Conservation (phyloP, 64 coral and sea anemone species). For the Stichodactyla helianthus region DNA sequence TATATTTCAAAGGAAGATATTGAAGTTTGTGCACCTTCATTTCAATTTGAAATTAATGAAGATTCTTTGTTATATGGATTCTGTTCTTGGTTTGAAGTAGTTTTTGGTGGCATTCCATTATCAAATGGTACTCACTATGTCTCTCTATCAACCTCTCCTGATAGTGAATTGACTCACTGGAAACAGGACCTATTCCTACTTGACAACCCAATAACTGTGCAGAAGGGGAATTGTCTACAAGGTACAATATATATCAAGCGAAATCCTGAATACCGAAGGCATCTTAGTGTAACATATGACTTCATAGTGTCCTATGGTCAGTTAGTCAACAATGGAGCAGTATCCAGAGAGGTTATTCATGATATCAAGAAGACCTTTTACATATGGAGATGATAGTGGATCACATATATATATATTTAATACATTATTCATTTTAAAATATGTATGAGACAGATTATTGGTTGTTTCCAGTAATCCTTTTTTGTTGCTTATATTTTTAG, state of each 20-base stretch:
- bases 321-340: background rate
- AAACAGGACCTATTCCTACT: conserved; percentile 88
- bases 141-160: conserved; percentile 56
- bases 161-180: conserved; percentile 69
- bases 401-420: background rate
- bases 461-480: background rate
- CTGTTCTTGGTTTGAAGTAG: conserved; percentile 80
- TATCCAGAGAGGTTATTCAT: background rate
- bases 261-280: conserved; percentile 73
- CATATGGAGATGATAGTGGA: conserved; percentile 59
- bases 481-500: background rate
- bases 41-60: conserved; percentile 47
- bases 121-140: conserved; percentile 27
- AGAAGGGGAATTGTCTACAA: conserved; percentile 40
- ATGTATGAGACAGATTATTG: background rate
- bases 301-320: conserved; percentile 52
- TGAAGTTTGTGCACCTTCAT: conserved; percentile 43
- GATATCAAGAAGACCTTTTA: conserved; percentile 58
- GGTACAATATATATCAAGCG: conserved; percentile 67
- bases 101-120: conserved; percentile 75
- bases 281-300: conserved; percentile 58
- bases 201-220: conserved; percentile 68
- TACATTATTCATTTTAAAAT: background rate
- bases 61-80: conserved; percentile 56
- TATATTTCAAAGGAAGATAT: conserved; percentile 46